These are phyloP conservation scores for Procambarus clarkii DNA, from an alignment of 1,140 invertebrate species.

Conservation along the genomic window DNA sequence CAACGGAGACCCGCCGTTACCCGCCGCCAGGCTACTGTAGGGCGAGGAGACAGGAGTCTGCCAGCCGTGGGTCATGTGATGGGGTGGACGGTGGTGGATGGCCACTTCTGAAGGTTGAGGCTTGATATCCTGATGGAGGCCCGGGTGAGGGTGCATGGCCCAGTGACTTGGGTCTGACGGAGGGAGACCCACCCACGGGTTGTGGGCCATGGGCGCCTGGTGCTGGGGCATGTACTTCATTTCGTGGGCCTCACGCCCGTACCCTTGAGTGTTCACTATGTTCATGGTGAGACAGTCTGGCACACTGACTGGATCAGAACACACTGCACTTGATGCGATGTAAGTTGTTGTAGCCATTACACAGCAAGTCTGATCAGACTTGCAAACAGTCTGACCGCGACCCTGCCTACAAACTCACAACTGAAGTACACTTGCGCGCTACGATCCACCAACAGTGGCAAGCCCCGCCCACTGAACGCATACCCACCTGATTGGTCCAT, in stretches of 20 bases:
- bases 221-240: conserved; percentile 94
- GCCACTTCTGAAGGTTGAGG: conserved; percentile 77
- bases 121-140: conserved; percentile 78
- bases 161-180: conserved; percentile 85
- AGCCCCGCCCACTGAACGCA: conserved; percentile 29
- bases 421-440: conserved; percentile 70
- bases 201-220: conserved; percentile 84
- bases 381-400: conserved; percentile 70
- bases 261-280: conserved; percentile 73
- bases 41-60: conserved; percentile 89
- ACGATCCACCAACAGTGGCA: conserved; percentile 26
- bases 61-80: conserved; percentile 82
- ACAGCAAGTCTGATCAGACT: conserved; percentile 70
- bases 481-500: conserved; percentile 16
- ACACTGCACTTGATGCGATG: conserved; percentile 73
- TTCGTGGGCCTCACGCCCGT: conserved; percentile 79
- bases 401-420: conserved; percentile 72
- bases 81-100: conserved; percentile 80
- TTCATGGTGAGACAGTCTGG: conserved; percentile 73
- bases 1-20: conserved; percentile 82
- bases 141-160: conserved; percentile 78
- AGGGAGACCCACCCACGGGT: conserved; percentile 90
- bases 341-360: conserved; percentile 73
- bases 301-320: conserved; percentile 73
- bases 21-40: conserved; percentile 81